Conservation (phyloP, 1,140 invertebrate genomes). For the Frieseomelitta varia region DNA sequence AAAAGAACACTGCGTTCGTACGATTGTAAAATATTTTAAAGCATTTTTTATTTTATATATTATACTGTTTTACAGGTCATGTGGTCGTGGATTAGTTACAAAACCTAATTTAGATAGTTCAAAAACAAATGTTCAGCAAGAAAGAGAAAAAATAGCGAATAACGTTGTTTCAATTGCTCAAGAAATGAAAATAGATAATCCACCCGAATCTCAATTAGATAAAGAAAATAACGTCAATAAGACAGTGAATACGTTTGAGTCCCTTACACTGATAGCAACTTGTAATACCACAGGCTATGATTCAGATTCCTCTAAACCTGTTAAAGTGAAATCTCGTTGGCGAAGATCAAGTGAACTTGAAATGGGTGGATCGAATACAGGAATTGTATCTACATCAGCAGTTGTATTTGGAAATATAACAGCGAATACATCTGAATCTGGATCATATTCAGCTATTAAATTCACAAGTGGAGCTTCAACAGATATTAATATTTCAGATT, state of each 20-base stretch:
- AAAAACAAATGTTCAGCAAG: slow-evolving; percentile 69
- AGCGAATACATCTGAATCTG: slow-evolving; percentile 76
- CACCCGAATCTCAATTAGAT: slow-evolving; percentile 67
- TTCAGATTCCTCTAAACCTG: slow-evolving; percentile 85
- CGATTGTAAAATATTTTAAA: background rate
- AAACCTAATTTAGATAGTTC: slow-evolving; percentile 74
- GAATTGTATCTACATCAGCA: slow-evolving; percentile 49
- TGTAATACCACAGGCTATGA: slow-evolving; percentile 74
- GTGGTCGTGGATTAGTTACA: slow-evolving; percentile 78
- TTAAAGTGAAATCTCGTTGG: slow-evolving; percentile 94
- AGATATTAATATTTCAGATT: slow-evolving; percentile 30
- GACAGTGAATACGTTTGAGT: slow-evolving; percentile 61
- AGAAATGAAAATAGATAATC: slow-evolving; percentile 68
- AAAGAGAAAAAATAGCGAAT: slow-evolving; percentile 69
- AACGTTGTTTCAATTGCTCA: slow-evolving; percentile 52
- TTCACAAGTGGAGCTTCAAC: slow-evolving; percentile 10
- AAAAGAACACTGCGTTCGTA: background rate
- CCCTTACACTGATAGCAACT: slow-evolving; percentile 60
- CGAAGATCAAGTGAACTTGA: slow-evolving; percentile 91
- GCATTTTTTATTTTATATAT: background rate
- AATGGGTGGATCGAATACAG: slow-evolving; percentile 82
- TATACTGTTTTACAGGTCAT: slow-evolving; percentile 67
- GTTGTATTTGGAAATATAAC: slow-evolving; percentile 71
- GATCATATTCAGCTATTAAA: slow-evolving; percentile 59
- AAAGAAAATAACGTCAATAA: slow-evolving; percentile 74